Conservation (phyloP, 2,888 invertebrate genomes). For the Patella ulyssiponensis region DNA sequence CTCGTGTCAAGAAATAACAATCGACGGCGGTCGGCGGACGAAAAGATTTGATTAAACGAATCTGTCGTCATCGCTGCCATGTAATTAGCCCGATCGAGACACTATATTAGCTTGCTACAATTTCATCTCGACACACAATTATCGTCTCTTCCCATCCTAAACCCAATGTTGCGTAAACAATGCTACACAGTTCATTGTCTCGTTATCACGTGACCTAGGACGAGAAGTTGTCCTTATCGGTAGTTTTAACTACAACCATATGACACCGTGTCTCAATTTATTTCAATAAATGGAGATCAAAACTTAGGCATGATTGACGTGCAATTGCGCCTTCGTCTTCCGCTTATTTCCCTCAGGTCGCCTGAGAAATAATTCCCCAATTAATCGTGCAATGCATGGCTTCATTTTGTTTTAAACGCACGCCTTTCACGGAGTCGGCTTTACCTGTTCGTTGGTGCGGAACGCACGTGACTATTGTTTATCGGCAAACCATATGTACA, state of each 20-base stretch:
- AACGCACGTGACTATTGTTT: too few relatives aligned
- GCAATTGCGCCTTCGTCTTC: neutral
- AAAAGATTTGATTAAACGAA: too few relatives aligned
- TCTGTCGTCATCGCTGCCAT: too few relatives aligned
- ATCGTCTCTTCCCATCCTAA: neutral
- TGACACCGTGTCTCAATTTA: conserved; percentile 1
- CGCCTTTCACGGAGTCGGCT: neutral
- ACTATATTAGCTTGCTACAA: too few relatives aligned
- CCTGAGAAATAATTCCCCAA: neutral
- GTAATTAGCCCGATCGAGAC: too few relatives aligned
- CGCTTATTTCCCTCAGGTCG: conserved; percentile 8
- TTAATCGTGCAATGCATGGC: conserved; percentile 3
- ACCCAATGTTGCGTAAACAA: neutral
- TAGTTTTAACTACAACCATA: neutral
- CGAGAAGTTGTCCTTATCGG: neutral
- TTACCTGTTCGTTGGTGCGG: too few relatives aligned
- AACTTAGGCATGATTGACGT: neutral
- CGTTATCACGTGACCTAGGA: conserved; percentile 3
- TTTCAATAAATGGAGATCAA: neutral
- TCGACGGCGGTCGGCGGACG: too few relatives aligned
- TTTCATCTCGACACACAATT: neutral
- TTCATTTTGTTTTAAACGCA: conserved; percentile 9
- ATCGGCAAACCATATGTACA: too few relatives aligned
- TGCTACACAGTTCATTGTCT: conserved; percentile 1
- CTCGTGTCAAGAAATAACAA: too few relatives aligned